Percentiles rank a stretch among this genome's conserved stretches.
These are phyloP conservation scores for Omphaloscelis lunosa DNA, from an alignment of 2,888 invertebrate genomes.

Conservation along the genomic window DNA sequence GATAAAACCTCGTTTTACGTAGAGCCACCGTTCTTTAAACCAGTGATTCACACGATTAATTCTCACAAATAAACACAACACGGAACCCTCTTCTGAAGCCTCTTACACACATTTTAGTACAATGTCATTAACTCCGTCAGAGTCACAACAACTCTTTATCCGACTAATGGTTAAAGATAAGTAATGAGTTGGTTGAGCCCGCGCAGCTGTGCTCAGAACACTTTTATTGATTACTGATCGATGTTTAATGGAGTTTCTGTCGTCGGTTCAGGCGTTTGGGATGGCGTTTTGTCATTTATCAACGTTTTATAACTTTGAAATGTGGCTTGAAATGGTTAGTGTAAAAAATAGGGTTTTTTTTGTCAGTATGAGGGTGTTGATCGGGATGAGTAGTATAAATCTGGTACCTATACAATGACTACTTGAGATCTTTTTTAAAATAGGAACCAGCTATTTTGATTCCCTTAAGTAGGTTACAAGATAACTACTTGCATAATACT, in stretches of 20 bases:
- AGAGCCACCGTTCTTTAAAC: conserved; percentile 17
- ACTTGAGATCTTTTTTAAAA: background rate
- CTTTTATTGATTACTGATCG: conserved; percentile 82
- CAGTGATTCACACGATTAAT: conserved; percentile 8
- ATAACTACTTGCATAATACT: too few species aligned
- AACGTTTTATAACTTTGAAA: conserved; percentile 48
- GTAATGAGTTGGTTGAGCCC: conserved; percentile 78
- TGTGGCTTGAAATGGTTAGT: conserved; percentile 21
- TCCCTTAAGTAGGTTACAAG: too few species aligned
- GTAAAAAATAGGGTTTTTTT: background rate
- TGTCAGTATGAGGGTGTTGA: conserved; percentile 5
- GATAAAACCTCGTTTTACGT: background rate
- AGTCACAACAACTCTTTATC: conserved; percentile 79
- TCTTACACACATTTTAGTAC: conserved; percentile 49
- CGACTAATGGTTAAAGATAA: conserved; percentile 83
- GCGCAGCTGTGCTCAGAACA: conserved; percentile 76
- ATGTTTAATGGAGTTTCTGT: conserved; percentile 77
- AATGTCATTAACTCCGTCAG: conserved; percentile 72
- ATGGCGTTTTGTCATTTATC: conserved; percentile 65
- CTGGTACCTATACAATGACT: background rate
- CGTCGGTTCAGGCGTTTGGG: conserved; percentile 57
- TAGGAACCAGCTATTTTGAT: too few species aligned
- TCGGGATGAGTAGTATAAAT: conserved; percentile 25
- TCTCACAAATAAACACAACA: conserved; percentile 19
- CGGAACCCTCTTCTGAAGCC: conserved; percentile 23